Base-by-base conservation (phyloP, 2,888 invertebrate genomes). In the Actias luna region DNA sequence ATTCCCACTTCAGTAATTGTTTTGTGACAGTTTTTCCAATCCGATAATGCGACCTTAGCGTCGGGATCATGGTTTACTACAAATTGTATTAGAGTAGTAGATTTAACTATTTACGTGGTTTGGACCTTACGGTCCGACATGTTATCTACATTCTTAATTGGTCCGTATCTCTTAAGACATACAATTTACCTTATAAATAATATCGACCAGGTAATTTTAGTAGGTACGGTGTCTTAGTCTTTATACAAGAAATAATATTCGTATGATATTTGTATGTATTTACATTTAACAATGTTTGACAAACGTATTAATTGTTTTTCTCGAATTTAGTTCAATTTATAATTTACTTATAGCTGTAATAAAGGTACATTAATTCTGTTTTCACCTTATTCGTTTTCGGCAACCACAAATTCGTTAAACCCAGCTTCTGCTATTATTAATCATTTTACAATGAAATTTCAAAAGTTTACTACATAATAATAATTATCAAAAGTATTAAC, bases 41-140 rank as follows among this genome's bases (percentile, higher is more conserved):
- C 88, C 88, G 90, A 91, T 92, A 92, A 92, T 91, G 89, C 88
- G 88, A 90, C 89, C 89, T 90, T 91, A 89, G 89, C 85, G 88
- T 82, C 86, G 87, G 89, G 90, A 91, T 91, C 91, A 90, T 91
- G 91, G 91, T 91, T 92, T 91, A 92, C 91, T 92, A 92, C 91
- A 92, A 92, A 92, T 92, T 92, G 91, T 92, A 91, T 92, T 89
- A 90, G 89, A 90, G 89, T 85, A 89, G 89, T 88, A 89, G 83
- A 89, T 89, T 90, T 89, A 90, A 91, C 89, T 90, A 91, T 91
- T 90, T 90, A 90, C 88, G 58, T 61, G 58, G 61, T 58, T 55
- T 31, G 33, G 57, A 16, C 39, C 58, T 18, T 36, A 22, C 18
- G 14, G 39, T 55, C 55, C 39, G 55, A 55, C 39, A 55, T 18